phyloP scores from a whole-genome alignment of 2,797 vertebrate species.

The Protonibea diacanthus region DNA sequence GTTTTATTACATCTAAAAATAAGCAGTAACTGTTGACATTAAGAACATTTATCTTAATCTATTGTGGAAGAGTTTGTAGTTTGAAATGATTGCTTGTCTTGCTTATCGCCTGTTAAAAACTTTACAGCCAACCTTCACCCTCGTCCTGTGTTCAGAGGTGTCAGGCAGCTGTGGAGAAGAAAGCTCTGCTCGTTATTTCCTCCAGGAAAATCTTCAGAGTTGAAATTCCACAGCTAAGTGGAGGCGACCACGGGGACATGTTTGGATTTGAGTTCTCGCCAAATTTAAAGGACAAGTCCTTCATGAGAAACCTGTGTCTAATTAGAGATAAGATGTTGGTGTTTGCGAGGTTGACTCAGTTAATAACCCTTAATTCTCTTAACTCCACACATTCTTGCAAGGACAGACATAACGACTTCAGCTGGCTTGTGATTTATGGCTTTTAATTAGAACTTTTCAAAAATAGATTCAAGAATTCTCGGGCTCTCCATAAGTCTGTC shows the following conservation, averaged over 20 bases:
- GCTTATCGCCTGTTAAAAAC: no score
- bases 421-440: not conserved
- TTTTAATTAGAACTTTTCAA: not conserved
- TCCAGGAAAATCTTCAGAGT: slow-evolving; percentile 5
- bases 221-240: not conserved
- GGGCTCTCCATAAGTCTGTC: not conserved
- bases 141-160: not conserved
- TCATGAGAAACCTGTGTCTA: not conserved
- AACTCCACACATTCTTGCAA: not conserved
- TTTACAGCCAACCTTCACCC: not conserved
- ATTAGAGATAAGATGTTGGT: not conserved
- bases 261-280: not conserved
- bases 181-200: not conserved
- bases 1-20: not conserved
- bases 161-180: slow-evolving; percentile 27
- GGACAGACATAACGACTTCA: not conserved
- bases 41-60: not conserved
- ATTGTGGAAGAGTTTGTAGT: not conserved
- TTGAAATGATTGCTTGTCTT: not conserved
- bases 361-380: not conserved
- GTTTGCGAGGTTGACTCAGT: not conserved
- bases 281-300: slow-evolving; percentile 3
- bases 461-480: not conserved
- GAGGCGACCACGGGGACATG: not conserved
- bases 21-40: not conserved